Conservation (phyloP, 2,113 vertebrate species). For the Cryptomyrus ogoouensis region DNA sequence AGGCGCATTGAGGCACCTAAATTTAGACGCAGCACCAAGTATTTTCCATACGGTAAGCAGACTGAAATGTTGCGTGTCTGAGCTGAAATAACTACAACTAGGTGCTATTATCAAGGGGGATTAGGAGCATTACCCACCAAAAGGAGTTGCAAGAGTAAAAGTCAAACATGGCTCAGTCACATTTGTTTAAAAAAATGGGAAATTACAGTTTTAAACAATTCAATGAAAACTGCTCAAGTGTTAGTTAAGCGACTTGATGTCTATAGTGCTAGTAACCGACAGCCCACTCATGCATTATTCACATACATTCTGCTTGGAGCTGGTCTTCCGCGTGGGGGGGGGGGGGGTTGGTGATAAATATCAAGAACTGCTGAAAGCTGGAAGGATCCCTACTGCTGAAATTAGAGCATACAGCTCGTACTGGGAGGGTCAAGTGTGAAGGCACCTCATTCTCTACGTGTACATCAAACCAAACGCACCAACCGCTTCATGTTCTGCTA, state of each 20-base stretch:
- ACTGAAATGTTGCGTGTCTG: slow-evolving; percentile 5
- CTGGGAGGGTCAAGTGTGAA: neutral
- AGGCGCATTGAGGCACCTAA: neutral
- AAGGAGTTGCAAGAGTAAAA: neutral
- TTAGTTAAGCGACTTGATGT: neutral
- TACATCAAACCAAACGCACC: neutral
- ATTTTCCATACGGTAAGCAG: slow-evolving; percentile 30
- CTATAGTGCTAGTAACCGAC: neutral
- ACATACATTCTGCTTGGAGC: neutral
- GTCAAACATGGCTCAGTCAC: neutral
- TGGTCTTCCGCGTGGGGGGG: neutral
- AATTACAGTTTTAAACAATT: neutral
- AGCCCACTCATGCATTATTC: neutral
- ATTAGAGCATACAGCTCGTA: neutral
- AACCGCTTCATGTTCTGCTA: neutral
- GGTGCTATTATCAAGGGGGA: neutral
- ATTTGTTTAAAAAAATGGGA: neutral
- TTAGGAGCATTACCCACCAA: neutral
- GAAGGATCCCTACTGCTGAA: neutral
- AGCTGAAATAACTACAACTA: neutral
- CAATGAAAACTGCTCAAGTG: neutral
- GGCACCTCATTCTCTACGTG: neutral
- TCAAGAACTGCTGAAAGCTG: neutral
- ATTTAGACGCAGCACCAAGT: slow-evolving; percentile 17
- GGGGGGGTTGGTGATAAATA: neutral